Base-by-base conservation (phyloP, 2,113 vertebrate species). In the Aix galericulata region DNA sequence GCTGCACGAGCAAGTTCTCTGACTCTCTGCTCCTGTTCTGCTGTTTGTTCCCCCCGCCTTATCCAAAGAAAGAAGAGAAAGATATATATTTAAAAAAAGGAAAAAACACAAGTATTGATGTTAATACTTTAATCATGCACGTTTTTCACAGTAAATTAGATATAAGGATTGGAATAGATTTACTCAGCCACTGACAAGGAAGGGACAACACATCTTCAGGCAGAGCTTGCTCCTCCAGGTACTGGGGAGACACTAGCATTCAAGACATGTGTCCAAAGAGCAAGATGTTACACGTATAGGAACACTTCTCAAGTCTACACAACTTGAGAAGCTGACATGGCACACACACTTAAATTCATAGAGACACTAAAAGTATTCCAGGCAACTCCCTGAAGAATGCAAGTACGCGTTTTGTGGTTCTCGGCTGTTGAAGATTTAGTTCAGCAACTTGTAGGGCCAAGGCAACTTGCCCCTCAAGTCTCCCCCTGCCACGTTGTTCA, bases 401-500 rank as follows among this genome's bases (percentile, higher is more conserved):
- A 10, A 2, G 1, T 22, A 27, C 1, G 3, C 22, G 25, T 34
- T 73, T 44, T 42, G 25, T 6, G 4, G 48, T 80, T 79, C 79
- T 59, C 32, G 26, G 46, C 26, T 73, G 34, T 31, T 44, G 15
- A 55, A 44, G 27, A 23, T 46, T 64, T 34, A 73, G 31, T 29
- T n/a, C 69, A 75, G 42, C 22, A 80, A 64, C 62, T 22, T 15
- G 6, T 3, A 40, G 7, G 53, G 76, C 64, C 26, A 60, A 73
- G n/a, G 42, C 0, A 1, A 40, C 26, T 44, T 56, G 15, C 40
- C 17, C 48, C 18, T 63, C 72, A 4, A 52, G 10, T 8, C 14
- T 44, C 6, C 2, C 5, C 32, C 14, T 17, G 22, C 22, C 15
- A 15, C 29, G 20, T 8, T 0, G 0, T 48, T 78, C 46, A 38